These are phyloP conservation scores for Drosophila elegans DNA, from an alignment of 1,140 invertebrate genomes.

Conservation along the genomic window DNA sequence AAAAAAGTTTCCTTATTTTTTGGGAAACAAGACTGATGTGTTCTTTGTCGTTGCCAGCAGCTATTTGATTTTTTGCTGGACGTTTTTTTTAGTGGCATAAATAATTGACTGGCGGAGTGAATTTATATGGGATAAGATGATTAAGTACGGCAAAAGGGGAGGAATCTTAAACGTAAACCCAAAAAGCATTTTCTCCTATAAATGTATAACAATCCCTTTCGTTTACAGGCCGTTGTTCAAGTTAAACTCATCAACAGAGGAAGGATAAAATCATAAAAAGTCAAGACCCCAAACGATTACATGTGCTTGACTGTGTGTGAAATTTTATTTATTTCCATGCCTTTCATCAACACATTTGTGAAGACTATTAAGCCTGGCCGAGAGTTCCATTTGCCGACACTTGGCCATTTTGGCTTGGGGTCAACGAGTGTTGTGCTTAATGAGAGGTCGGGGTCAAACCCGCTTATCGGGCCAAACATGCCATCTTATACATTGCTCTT, in stretches of 20 bases:
- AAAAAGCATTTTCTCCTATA: neutral
- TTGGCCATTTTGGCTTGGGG: slow-evolving; percentile 10
- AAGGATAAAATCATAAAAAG: slow-evolving; percentile 18
- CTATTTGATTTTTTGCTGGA: slow-evolving; percentile 35
- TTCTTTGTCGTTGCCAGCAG: slow-evolving; percentile 26
- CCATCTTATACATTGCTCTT: neutral
- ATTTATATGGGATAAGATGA: slow-evolving; percentile 12
- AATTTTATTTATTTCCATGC: slow-evolving; percentile 21
- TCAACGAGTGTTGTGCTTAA: slow-evolving; percentile 5
- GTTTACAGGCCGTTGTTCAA: neutral
- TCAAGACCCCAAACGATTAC: slow-evolving; percentile 13
- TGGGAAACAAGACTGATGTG: neutral
- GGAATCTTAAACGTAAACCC: slow-evolving; percentile 1
- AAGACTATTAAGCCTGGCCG: slow-evolving; percentile 2
- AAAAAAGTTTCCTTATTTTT: slow-evolving; percentile 37
- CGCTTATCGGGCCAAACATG: neutral
- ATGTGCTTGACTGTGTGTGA: slow-evolving; percentile 17
- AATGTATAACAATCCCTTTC: neutral
- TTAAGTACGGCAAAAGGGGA: neutral
- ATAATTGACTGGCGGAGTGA: slow-evolving; percentile 35
- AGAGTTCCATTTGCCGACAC: slow-evolving; percentile 23
- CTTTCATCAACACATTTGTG: neutral
- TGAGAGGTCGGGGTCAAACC: slow-evolving; percentile 8
- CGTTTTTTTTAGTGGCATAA: slow-evolving; percentile 45
- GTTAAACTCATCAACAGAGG: neutral